Conservation (phyloP, 2,113 vertebrate genomes). For the Carlito syrichta region DNA sequence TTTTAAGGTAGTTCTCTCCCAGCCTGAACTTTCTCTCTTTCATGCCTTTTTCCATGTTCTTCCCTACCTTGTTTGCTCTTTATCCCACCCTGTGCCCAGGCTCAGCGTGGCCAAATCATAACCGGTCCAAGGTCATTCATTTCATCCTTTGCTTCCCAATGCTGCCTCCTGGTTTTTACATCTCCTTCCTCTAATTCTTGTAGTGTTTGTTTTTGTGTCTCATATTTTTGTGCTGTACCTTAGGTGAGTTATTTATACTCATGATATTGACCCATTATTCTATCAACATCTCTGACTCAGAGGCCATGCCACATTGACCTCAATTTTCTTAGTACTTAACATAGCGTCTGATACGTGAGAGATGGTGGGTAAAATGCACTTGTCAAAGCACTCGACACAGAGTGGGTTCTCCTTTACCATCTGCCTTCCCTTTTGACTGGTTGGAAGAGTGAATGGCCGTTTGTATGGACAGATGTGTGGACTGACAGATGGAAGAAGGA, state of each 20-base stretch:
- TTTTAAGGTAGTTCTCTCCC: neutral
- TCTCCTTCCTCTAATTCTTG: neutral
- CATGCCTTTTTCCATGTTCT: neutral
- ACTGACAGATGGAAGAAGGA: neutral
- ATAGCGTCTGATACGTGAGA: neutral
- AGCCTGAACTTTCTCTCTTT: neutral
- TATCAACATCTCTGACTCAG: neutral
- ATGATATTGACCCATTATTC: neutral
- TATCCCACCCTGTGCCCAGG: neutral
- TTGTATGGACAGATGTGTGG: neutral
- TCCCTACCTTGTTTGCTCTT: neutral
- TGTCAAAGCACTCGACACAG: neutral
- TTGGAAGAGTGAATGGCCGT: neutral
- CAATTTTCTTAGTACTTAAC: neutral
- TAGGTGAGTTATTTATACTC: neutral
- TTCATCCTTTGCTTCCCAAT: neutral
- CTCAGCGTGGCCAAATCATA: neutral
- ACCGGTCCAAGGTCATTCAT: neutral
- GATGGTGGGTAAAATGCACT: neutral
- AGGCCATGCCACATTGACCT: neutral
- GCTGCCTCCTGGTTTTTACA: neutral
- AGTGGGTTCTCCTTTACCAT: neutral
- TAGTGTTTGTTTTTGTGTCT: neutral
- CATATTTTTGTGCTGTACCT: neutral
- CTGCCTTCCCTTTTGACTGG: neutral